Percentiles rank a stretch among this genome's conserved stretches.
Conservation (phyloP, 2,797 vertebrate genomes). For the Gastrophryne carolinensis region DNA sequence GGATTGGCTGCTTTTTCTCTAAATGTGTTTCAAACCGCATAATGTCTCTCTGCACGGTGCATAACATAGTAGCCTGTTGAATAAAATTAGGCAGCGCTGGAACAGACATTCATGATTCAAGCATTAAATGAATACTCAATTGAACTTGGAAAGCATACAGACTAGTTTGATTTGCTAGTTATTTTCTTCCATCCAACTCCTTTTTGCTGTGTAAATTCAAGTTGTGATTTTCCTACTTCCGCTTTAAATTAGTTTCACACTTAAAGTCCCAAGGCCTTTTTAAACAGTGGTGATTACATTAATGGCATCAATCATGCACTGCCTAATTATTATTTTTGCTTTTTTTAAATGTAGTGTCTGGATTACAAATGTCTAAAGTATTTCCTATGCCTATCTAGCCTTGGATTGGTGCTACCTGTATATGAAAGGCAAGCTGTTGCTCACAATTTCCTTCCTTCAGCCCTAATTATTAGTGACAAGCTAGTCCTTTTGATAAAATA, state of each 20-base stretch:
- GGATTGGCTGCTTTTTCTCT: background rate
- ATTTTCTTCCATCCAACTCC: background rate
- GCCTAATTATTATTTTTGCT: conserved; percentile 47
- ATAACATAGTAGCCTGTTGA: background rate
- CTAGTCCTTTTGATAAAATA: conserved; percentile 49
- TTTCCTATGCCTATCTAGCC: conserved; percentile 40
- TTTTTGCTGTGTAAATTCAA: background rate
- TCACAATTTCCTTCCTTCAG: conserved; percentile 41
- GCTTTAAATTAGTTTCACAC: conserved; percentile 7
- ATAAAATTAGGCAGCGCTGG: background rate
- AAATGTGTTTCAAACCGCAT: background rate
- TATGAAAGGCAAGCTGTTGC: conserved; percentile 42
- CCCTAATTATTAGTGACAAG: conserved; percentile 51
- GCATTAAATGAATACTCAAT: background rate
- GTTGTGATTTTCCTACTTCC: background rate
- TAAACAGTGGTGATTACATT: conserved; percentile 28
- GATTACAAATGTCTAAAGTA: conserved; percentile 42
- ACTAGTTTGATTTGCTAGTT: background rate
- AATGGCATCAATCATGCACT: conserved; percentile 42
- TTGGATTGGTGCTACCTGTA: conserved; percentile 10
- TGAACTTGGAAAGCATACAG: background rate
- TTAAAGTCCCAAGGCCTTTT: background rate
- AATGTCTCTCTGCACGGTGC: background rate
- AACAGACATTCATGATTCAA: background rate
- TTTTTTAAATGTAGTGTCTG: conserved; percentile 42